These are phyloP conservation scores for Gadus chalcogrammus DNA, from an alignment of 2,113 vertebrate genomes.

Conservation along the genomic window DNA sequence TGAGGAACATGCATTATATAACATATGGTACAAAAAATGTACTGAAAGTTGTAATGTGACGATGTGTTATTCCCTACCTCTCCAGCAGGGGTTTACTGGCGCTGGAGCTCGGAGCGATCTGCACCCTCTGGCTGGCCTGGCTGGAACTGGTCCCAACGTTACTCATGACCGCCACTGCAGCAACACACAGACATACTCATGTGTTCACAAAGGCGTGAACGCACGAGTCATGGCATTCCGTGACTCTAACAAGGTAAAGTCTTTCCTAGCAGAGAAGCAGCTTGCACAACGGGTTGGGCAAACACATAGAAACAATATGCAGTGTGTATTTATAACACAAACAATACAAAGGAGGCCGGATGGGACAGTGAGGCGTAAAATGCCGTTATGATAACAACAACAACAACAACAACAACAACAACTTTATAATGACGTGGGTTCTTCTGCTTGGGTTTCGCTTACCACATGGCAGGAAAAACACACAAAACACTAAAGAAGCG, in stretches of 20 bases:
- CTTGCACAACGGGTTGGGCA: too few relatives aligned
- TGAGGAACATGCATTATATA: too few relatives aligned
- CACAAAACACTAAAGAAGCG: too few relatives aligned
- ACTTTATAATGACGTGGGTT: too few relatives aligned
- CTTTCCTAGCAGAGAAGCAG: not conserved
- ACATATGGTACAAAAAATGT: not conserved
- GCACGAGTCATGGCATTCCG: not conserved
- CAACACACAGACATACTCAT: constrained; percentile 4
- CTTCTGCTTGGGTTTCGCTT: too few relatives aligned
- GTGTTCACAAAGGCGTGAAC: not conserved
- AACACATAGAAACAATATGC: too few relatives aligned
- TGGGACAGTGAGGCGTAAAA: too few relatives aligned
- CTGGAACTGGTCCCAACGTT: constrained; percentile 39
- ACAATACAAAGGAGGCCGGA: too few relatives aligned
- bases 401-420: too few relatives aligned
- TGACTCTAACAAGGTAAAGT: not conserved
- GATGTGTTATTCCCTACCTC: constrained; percentile 70
- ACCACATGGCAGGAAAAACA: too few relatives aligned
- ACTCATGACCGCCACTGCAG: constrained; percentile 82
- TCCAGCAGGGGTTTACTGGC: constrained; percentile 77
- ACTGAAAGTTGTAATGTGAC: not conserved
- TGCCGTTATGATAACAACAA: too few relatives aligned
- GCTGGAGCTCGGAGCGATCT: constrained; percentile 57
- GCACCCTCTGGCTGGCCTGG: constrained; percentile 49
- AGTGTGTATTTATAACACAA: too few relatives aligned